Evolutionary conservation across 92 coral and sea anemone genomes (phyloP).

Genomic region (Muricea muricata): DNA sequence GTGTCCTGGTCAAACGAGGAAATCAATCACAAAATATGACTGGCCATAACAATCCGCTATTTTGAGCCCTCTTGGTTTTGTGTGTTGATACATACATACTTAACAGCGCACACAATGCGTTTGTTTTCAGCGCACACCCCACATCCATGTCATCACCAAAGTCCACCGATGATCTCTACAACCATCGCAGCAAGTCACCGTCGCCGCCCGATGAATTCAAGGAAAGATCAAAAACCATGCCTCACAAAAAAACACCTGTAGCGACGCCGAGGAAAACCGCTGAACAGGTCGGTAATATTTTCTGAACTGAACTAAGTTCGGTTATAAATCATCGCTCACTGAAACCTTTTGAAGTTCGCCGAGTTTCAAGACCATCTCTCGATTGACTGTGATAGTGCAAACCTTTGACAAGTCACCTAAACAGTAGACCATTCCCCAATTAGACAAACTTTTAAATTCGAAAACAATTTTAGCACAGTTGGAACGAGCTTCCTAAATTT

Average conservation of each 20-base stretch:
- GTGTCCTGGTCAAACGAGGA: too few relatives aligned
- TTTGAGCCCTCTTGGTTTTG: too few relatives aligned
- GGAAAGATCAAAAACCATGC: constrained; percentile 39
- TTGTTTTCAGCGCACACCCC: constrained; percentile 28
- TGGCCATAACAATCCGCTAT: too few relatives aligned
- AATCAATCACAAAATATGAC: too few relatives aligned
- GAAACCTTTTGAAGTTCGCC: too few relatives aligned
- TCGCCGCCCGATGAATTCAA: constrained; percentile 7
- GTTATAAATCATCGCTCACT: not conserved
- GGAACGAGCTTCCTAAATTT: too few relatives aligned
- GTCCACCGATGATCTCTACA: constrained; percentile 23
- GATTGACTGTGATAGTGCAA: too few relatives aligned
- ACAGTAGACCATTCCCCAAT: too few relatives aligned
- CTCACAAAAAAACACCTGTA: constrained; percentile 22
- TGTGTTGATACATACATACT: too few relatives aligned
- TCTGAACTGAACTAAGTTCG: not conserved
- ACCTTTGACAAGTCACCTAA: too few relatives aligned
- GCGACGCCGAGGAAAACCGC: constrained; percentile 38
- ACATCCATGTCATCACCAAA: constrained; percentile 33
- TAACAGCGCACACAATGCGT: not conserved
- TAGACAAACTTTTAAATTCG: too few relatives aligned
- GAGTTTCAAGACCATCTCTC: not conserved
- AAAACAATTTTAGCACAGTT: too few relatives aligned
- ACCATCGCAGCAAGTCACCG: constrained; percentile 20
- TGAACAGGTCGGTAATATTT: constrained; percentile 18